Percentiles rank a stretch among this genome's conserved stretches.
These are phyloP conservation scores for Cassiopea andromeda DNA, from an alignment of 30 jellyfish, hydroid and myxozoan species.

Conservation along the genomic window DNA sequence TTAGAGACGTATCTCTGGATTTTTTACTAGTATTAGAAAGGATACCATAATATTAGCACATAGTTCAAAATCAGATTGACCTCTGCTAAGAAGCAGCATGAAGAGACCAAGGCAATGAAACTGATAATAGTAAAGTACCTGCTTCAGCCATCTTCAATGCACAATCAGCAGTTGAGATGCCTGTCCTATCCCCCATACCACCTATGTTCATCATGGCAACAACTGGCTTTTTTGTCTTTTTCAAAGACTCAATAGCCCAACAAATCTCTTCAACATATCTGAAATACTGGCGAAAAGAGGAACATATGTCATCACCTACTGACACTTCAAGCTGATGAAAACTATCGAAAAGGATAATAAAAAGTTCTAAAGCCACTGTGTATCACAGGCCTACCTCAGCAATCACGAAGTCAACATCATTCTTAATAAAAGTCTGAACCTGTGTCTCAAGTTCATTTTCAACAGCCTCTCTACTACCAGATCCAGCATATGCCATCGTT, in stretches of 20 bases:
- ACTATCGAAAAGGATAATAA: no score
- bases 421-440: constrained; percentile 22
- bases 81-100: no score
- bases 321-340: no score
- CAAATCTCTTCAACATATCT: constrained; percentile 68
- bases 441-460: constrained; percentile 40
- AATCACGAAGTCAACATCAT: constrained; percentile 64
- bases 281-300: constrained; percentile 27
- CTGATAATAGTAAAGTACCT: constrained; percentile 14
- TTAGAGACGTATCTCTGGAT: no score
- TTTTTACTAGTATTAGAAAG: no score
- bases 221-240: constrained; percentile 56
- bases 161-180: constrained; percentile 65
- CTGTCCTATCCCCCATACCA: constrained; percentile 60
- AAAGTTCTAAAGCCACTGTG: no score
- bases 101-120: no score
- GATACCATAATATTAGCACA: no score
- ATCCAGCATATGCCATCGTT: constrained; percentile 24
- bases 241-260: constrained; percentile 76
- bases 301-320: no score
- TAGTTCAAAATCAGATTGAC: no score
- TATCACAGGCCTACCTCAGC: constrained; percentile 42
- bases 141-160: constrained; percentile 81
- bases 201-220: constrained; percentile 75
- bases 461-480: constrained; percentile 32